Percentiles rank a stretch among this genome's conserved stretches.
These are phyloP conservation scores for Catagonus wagneri DNA, from an alignment of 2,113 vertebrate species.

Conservation along the genomic window DNA sequence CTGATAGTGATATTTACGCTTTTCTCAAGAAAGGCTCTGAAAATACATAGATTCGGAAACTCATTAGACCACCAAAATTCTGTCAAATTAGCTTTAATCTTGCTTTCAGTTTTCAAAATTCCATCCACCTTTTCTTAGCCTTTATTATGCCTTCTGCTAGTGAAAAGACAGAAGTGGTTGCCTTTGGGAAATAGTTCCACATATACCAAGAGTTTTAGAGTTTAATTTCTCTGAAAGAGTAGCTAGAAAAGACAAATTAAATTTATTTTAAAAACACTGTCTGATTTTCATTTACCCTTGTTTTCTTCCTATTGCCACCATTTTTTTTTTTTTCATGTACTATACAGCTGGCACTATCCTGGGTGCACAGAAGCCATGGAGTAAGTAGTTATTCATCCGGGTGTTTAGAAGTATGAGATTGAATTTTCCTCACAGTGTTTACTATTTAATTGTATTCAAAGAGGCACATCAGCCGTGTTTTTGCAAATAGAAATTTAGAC, in stretches of 20 bases:
- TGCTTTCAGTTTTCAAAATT: conserved; percentile 34
- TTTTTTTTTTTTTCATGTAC: not conserved
- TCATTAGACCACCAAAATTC: conserved; percentile 7
- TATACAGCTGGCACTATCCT: not conserved
- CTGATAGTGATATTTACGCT: not conserved
- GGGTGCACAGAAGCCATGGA: not conserved
- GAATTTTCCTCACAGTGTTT: conserved; percentile 59
- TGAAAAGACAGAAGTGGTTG: not conserved
- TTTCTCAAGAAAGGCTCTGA: not conserved
- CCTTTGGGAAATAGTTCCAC: conserved; percentile 3
- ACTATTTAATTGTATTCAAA: conserved; percentile 57
- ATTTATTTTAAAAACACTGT: not conserved
- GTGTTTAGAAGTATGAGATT: not conserved
- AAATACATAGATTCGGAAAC: conserved; percentile 3
- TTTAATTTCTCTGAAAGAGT: not conserved
- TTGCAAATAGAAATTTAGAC: conserved; percentile 58
- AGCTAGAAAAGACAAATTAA: conserved; percentile 33
- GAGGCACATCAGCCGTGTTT: conserved; percentile 38
- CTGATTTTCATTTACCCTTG: conserved; percentile 3
- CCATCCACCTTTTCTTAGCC: not conserved
- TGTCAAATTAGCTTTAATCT: conserved; percentile 12
- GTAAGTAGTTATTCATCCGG: not conserved
- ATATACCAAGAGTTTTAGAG: not conserved
- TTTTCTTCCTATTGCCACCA: not conserved
- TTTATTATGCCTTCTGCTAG: not conserved